These are phyloP conservation scores for Diploptera punctata DNA, from an alignment of 2,888 invertebrate species.

Conservation along the genomic window DNA sequence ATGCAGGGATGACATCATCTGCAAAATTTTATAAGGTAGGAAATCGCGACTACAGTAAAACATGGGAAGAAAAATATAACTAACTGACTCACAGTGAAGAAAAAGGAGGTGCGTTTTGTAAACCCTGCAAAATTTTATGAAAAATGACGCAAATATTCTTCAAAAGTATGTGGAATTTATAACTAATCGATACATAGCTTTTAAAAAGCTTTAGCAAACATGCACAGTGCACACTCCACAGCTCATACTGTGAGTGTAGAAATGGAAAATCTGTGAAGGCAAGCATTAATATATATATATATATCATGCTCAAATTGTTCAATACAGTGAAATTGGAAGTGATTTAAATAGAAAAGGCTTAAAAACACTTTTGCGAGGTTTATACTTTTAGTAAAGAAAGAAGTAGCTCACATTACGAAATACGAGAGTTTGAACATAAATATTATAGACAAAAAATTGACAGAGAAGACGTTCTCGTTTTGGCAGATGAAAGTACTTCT, in stretches of 20 bases:
- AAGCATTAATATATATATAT: not conserved
- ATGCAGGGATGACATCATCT: no score
- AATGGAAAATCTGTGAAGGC: not conserved
- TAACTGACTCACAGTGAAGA: not conserved
- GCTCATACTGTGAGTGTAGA: slow-evolving; percentile 7
- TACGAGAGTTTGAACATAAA: not conserved
- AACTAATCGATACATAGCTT: not conserved
- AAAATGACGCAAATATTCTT: not conserved
- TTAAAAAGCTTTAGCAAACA: not conserved
- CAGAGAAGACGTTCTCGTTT: not conserved
- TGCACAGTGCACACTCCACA: not conserved
- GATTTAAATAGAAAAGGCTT: slow-evolving; percentile 7
- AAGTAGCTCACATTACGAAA: not conserved
- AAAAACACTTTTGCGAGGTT: not conserved
- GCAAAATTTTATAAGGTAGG: not conserved
- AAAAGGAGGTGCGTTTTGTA: no score
- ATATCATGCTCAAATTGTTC: not conserved
- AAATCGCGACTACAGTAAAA: not conserved
- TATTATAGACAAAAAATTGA: not conserved
- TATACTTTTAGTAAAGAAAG: slow-evolving; percentile 14
- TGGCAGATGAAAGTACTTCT: not conserved
- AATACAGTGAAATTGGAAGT: slow-evolving; percentile 1
- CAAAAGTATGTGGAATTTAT: not conserved
- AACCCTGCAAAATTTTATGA: not conserved
- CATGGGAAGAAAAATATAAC: not conserved